phyloP scores from a whole-genome alignment of 2,888 invertebrate genomes.

The Neoitamus cyanurus region DNA sequence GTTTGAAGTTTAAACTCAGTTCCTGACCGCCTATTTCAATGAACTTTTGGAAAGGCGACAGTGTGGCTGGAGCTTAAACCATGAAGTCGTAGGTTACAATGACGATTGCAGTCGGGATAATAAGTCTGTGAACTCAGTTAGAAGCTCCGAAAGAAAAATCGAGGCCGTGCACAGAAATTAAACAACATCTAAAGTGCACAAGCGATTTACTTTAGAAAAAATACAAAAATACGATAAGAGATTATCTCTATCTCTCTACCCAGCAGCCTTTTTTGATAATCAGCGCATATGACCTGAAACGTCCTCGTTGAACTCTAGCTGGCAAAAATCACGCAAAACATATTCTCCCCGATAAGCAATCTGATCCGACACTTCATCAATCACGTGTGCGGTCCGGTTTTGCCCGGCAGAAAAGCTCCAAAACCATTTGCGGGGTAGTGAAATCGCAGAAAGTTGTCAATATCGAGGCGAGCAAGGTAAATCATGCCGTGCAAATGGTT shows the following conservation, averaged over 20 bases:
- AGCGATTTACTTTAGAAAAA: neutral
- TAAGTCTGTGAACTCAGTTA: too few relatives aligned
- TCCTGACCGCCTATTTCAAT: too few relatives aligned
- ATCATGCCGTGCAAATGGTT: neutral
- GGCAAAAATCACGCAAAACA: neutral
- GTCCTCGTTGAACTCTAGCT: neutral
- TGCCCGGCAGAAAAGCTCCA: neutral
- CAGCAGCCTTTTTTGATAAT: neutral
- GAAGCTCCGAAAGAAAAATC: neutral
- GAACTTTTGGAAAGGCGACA: too few relatives aligned
- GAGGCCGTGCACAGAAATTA: neutral
- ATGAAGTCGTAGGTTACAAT: too few relatives aligned
- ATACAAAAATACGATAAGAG: neutral
- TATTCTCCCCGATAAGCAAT: neutral
- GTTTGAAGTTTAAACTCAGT: too few relatives aligned
- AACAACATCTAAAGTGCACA: neutral
- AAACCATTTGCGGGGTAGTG: neutral
- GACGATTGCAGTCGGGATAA: too few relatives aligned
- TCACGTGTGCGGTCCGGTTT: neutral
- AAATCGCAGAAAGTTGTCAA: neutral
- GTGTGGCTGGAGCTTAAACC: too few relatives aligned
- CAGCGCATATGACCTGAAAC: neutral
- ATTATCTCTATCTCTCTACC: neutral
- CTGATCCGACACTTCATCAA: neutral
- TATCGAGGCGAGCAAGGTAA: neutral